These are phyloP conservation scores for Xiphorhynchus elegans DNA, from an alignment of 2,113 vertebrate genomes.

Conservation along the genomic window DNA sequence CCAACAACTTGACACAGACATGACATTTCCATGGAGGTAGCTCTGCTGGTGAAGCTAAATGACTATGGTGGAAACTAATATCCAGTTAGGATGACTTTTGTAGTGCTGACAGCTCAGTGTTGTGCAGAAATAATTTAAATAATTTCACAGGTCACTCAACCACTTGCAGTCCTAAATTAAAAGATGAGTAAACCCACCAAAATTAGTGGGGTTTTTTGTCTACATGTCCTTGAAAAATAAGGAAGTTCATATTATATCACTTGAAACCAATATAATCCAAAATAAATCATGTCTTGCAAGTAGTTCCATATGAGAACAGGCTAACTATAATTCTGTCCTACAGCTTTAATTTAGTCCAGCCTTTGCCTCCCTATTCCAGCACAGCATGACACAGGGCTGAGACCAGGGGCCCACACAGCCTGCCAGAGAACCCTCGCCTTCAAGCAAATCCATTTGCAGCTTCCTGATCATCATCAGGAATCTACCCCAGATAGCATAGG, in stretches of 20 bases:
- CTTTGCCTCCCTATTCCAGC: neutral
- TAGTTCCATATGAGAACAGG: slow-evolving; percentile 35
- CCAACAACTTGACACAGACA: neutral
- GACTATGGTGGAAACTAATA: slow-evolving; percentile 27
- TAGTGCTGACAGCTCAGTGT: slow-evolving; percentile 22
- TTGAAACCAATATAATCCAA: slow-evolving; percentile 46
- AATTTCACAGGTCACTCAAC: slow-evolving; percentile 36
- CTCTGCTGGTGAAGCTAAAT: slow-evolving; percentile 15
- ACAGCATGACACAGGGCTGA: neutral
- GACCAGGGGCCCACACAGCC: neutral
- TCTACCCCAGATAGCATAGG: neutral
- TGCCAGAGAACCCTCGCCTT: neutral
- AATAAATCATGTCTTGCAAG: slow-evolving; percentile 46
- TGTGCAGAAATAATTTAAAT: slow-evolving; percentile 20
- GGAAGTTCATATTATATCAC: slow-evolving; percentile 1
- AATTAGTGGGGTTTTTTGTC: slow-evolving; percentile 14
- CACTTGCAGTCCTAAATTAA: slow-evolving; percentile 35
- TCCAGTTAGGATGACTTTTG: neutral
- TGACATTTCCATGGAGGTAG: neutral
- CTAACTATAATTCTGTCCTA: neutral
- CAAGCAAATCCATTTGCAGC: neutral
- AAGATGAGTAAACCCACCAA: slow-evolving; percentile 37
- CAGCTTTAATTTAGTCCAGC: neutral
- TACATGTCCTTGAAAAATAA: slow-evolving; percentile 4
- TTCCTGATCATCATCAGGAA: neutral